Evolutionary conservation across 2,797 vertebrate species (phyloP).

Genomic region (Labeo calbasu): DNA sequence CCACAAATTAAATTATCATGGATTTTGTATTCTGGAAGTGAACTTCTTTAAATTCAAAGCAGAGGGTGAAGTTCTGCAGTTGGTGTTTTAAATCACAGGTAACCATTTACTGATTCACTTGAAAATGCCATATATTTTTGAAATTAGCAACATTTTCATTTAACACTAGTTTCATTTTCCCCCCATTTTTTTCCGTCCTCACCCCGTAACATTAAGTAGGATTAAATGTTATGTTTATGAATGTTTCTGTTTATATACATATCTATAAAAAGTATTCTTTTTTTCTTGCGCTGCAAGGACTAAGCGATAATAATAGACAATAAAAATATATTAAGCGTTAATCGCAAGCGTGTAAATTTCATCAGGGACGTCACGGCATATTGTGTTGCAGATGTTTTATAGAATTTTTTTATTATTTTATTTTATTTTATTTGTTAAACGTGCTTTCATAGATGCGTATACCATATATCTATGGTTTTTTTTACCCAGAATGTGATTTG

Average conservation of each 20-base stretch:
- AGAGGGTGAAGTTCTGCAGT: not conserved
- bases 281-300: not conserved
- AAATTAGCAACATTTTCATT: not conserved
- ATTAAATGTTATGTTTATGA: not conserved
- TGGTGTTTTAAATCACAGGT: not conserved
- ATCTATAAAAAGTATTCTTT: no score
- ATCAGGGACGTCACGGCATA: no score
- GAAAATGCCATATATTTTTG: not conserved
- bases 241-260: not conserved
- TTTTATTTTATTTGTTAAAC: no score
- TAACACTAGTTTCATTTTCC: no score
- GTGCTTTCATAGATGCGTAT: no score
- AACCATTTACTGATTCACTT: not conserved
- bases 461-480: no score
- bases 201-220: not conserved
- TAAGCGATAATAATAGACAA: not conserved
- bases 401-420: no score
- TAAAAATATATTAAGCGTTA: no score
- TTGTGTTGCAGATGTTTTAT: no score
- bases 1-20: no score
- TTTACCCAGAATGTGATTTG: not conserved
- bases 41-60: not conserved
- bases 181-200: not conserved
- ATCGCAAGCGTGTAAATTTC: no score
- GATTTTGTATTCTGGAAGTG: no score